Conservation (phyloP, 2,797 vertebrate genomes). For the Rhynchonycteris naso region DNA sequence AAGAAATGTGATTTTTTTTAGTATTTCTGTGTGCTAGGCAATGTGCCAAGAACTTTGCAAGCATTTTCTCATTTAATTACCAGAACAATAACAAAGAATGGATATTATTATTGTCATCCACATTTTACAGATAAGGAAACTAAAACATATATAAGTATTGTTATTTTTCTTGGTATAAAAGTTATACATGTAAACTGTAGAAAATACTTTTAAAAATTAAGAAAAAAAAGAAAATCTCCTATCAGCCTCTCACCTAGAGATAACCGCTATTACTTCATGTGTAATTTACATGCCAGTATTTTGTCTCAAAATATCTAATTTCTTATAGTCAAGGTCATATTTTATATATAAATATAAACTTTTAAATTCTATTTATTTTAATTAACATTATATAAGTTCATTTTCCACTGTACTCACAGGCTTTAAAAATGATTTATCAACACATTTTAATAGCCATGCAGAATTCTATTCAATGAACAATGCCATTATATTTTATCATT, state of each 20-base stretch:
- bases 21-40: background rate
- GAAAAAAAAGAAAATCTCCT: background rate
- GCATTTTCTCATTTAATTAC: background rate
- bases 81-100: background rate
- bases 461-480: background rate
- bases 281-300: background rate
- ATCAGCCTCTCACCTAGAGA: background rate
- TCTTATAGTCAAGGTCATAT: background rate
- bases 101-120: background rate
- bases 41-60: background rate
- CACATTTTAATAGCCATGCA: background rate
- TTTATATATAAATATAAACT: background rate
- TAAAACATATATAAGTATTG: background rate
- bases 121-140: constrained; percentile 32
- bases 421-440: constrained; percentile 38
- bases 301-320: background rate
- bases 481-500: constrained; percentile 38
- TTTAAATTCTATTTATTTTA: background rate
- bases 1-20: background rate
- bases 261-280: background rate
- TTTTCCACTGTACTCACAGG: background rate
- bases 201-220: background rate
- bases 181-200: background rate
- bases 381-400: background rate
- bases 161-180: background rate